These are phyloP conservation scores for Zapornia atra DNA, from an alignment of 2,113 vertebrate species.

Conservation along the genomic window DNA sequence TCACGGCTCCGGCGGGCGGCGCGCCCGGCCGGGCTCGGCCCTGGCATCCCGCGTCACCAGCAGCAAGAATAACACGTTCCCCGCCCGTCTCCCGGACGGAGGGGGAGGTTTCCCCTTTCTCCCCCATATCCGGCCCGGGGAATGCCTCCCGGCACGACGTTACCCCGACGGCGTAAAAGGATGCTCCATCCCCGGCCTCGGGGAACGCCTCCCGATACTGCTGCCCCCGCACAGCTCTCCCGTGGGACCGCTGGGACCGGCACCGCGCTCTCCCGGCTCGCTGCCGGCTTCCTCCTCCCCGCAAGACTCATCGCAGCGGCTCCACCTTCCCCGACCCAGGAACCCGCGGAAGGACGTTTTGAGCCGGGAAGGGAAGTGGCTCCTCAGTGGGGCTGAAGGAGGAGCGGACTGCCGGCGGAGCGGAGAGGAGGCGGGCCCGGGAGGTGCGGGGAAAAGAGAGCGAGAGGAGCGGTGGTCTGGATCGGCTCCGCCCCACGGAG, in stretches of 20 bases:
- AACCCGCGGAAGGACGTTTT: background rate
- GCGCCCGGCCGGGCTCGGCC: too few relatives aligned
- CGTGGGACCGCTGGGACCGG: fast-evolving
- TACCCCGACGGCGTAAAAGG: too few relatives aligned
- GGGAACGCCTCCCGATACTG: too few relatives aligned
- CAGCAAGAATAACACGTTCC: background rate
- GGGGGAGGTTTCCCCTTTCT: background rate
- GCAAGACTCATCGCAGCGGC: background rate
- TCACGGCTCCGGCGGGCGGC: background rate
- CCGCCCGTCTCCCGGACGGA: background rate
- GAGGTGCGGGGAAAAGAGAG: background rate
- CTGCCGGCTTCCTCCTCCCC: background rate
- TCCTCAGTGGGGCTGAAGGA: background rate
- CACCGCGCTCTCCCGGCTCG: fast-evolving
- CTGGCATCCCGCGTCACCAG: background rate
- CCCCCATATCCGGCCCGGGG: too few relatives aligned
- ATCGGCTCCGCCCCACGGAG: background rate
- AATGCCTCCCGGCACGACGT: background rate
- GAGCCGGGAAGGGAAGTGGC: background rate
- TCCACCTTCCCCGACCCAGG: background rate
- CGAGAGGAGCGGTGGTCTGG: fast-evolving
- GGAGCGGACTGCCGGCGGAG: background rate
- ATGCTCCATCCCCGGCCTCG: background rate
- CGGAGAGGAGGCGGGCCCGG: background rate
- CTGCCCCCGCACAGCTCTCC: background rate